phyloP scores from a whole-genome alignment of 2,113 vertebrate species.

The Triplophysa rosa region DNA sequence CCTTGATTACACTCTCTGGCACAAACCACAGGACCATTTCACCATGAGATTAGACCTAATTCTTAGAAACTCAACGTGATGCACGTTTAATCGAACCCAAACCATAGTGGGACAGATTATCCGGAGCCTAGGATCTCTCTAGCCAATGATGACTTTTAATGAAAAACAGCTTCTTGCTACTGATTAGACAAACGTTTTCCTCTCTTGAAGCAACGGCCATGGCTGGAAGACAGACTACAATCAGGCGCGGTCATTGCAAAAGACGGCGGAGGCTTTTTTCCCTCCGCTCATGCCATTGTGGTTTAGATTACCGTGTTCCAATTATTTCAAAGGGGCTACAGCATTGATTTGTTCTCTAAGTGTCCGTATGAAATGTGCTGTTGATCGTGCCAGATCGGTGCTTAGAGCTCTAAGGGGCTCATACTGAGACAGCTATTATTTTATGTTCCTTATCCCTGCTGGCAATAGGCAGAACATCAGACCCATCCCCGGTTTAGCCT shows the following conservation, averaged over 20 bases:
- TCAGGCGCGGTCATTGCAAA: constrained; percentile 36
- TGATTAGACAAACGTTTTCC: constrained; percentile 51
- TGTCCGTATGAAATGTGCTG: constrained; percentile 68
- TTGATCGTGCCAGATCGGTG: constrained; percentile 57
- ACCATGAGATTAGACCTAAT: constrained; percentile 40
- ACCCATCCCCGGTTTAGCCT: constrained; percentile 53
- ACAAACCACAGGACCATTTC: constrained; percentile 22
- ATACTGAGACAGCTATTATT: constrained; percentile 34
- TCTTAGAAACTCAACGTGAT: constrained; percentile 36
- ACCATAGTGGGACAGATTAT: constrained; percentile 33
- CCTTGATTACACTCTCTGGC: constrained; percentile 51
- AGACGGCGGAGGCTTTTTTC: constrained; percentile 40
- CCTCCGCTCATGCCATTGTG: constrained; percentile 52
- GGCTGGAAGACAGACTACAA: constrained; percentile 39
- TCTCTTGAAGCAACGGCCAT: constrained; percentile 27
- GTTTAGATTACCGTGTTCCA: constrained; percentile 41
- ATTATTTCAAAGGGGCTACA: constrained; percentile 42
- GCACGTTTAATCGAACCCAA: constrained; percentile 33
- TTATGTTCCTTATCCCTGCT: constrained; percentile 28
- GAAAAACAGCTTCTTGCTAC: constrained; percentile 50
- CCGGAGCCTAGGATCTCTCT: constrained; percentile 27
- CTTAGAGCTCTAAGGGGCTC: constrained; percentile 52
- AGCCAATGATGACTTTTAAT: constrained; percentile 52
- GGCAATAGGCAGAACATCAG: constrained; percentile 18
- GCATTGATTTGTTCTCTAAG: constrained; percentile 71